Percentiles rank a stretch among this genome's conserved stretches.
phyloP scores from a whole-genome alignment of 2,797 vertebrate genomes.

The Thunnus albacares region DNA sequence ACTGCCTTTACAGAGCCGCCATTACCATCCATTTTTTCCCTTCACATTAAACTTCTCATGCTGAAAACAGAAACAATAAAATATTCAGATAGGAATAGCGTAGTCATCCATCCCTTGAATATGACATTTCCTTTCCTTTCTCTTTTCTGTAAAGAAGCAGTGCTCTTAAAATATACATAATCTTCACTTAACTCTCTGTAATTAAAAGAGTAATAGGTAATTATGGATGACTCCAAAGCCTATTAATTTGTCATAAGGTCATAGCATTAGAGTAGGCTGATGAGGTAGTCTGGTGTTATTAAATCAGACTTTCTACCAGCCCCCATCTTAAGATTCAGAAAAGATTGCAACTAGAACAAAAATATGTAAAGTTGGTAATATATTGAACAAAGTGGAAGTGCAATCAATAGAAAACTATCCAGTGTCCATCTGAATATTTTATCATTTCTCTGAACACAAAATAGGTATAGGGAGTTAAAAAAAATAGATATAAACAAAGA shows the following conservation, averaged over 20 bases:
- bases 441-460: neutral
- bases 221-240: constrained; percentile 4
- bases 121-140: neutral
- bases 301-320: constrained; percentile 7
- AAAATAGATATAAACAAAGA: too few species aligned
- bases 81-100: constrained; percentile 18
- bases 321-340: neutral
- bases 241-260: constrained; percentile 12
- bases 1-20: constrained; percentile 19
- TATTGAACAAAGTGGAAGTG: neutral
- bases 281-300: constrained; percentile 15
- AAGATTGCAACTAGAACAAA: neutral
- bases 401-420: neutral
- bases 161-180: constrained; percentile 9
- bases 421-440: neutral
- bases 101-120: neutral
- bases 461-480: neutral
- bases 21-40: neutral
- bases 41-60: neutral
- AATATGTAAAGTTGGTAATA: neutral
- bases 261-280: neutral
- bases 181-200: constrained; percentile 14
- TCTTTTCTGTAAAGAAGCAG: neutral
- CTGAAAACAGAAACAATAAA: constrained; percentile 21
- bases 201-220: constrained; percentile 31